phyloP scores from a whole-genome alignment of 2,888 invertebrate genomes.

The Limenitis arthemis region DNA sequence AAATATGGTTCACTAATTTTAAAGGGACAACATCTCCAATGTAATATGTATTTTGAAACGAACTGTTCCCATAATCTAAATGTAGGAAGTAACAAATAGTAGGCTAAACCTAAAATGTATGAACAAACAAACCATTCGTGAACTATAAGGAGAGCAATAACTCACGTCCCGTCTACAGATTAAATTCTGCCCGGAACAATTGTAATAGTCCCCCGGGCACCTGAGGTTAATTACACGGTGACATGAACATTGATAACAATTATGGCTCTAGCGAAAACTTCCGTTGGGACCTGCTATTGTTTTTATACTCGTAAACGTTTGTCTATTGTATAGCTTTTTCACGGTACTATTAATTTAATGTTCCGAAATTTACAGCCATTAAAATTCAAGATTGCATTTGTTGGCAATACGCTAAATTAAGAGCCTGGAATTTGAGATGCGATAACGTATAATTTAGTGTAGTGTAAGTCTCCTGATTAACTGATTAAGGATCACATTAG shows the following conservation, averaged over 20 bases:
- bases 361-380: no score
- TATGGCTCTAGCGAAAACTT: constrained; percentile 4
- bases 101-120: not conserved
- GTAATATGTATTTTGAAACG: not conserved
- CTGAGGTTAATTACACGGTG: constrained; percentile 6
- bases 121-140: constrained; percentile 2
- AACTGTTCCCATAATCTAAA: not conserved
- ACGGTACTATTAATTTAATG: no score
- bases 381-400: no score
- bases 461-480: no score
- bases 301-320: not conserved
- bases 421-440: no score
- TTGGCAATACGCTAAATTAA: no score
- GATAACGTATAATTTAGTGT: no score
- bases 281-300: not conserved
- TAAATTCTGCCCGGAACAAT: constrained; percentile 9
- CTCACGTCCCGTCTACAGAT: constrained; percentile 10
- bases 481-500: no score
- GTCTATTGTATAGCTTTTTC: no score
- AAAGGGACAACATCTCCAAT: no score
- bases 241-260: constrained; percentile 13
- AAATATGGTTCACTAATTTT: no score
- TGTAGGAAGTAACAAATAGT: not conserved
- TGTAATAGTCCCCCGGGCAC: constrained; percentile 5
- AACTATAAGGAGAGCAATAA: constrained; percentile 1